Evolutionary conservation across 2,888 invertebrate genomes (phyloP).

Genomic region (Lottia gigantea): DNA sequence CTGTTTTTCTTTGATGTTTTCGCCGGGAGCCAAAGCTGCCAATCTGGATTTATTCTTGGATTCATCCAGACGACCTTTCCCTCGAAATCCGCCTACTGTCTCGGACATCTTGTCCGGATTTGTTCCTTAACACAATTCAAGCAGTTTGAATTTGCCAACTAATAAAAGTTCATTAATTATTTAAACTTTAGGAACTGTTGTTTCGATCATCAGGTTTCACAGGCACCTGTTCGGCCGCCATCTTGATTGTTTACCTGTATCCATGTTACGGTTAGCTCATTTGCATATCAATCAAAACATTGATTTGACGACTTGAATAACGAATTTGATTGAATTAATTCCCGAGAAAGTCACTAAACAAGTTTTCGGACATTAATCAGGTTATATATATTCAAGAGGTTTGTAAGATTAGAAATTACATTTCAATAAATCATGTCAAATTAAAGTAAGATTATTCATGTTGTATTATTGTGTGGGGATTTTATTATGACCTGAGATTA

Average conservation of each 20-base stretch:
- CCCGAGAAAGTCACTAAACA: too few species aligned
- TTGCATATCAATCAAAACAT: conserved; percentile 23
- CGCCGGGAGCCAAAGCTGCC: conserved; percentile 58
- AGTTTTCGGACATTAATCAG: too few species aligned
- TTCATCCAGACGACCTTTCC: conserved; percentile 32
- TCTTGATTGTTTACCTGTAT: conserved; percentile 45
- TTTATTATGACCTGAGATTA: too few species aligned
- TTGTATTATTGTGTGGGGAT: too few species aligned
- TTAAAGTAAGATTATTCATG: too few species aligned
- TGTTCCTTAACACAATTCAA: not conserved
- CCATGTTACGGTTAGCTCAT: conserved; percentile 34
- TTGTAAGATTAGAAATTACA: too few species aligned
- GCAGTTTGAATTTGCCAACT: too few species aligned
- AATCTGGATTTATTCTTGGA: conserved; percentile 55
- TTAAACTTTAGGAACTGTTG: too few species aligned
- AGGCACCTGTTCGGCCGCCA: conserved; percentile 29
- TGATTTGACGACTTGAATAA: not conserved
- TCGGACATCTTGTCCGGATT: conserved; percentile 5
- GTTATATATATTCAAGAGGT: too few species aligned
- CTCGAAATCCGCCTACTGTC: not conserved
- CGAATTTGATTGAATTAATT: too few species aligned
- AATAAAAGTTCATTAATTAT: too few species aligned
- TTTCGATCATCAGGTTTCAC: not conserved
- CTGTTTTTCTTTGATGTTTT: conserved; percentile 67
- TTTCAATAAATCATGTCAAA: too few species aligned